Conservation (phyloP, 35 echinoderm and acorn worm genomes). For the Lytechinus pictus region DNA sequence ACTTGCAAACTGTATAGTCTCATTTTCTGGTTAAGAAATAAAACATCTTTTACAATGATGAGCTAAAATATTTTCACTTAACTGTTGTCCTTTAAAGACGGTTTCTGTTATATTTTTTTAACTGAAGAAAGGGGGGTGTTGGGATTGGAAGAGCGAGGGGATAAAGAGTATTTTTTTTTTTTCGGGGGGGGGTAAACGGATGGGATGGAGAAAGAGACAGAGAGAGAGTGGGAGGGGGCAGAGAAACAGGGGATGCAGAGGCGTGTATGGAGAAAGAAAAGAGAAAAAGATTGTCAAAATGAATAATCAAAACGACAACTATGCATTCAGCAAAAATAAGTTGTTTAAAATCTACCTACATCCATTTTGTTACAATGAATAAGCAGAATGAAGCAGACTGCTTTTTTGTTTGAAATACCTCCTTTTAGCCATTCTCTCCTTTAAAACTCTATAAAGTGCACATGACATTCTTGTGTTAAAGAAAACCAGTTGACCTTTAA, state of each 20-base stretch:
- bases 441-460: not conserved
- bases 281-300: not conserved
- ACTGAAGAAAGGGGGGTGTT: not conserved
- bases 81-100: too few relatives aligned
- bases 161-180: too few relatives aligned
- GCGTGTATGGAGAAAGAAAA: not conserved
- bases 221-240: not conserved
- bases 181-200: not conserved
- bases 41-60: not conserved
- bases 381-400: not conserved
- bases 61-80: too few relatives aligned
- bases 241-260: not conserved
- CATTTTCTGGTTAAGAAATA: not conserved
- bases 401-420: not conserved
- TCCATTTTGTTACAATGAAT: not conserved
- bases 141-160: not conserved
- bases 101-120: too few relatives aligned
- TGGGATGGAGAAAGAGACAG: not conserved
- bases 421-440: not conserved
- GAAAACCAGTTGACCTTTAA: not conserved
- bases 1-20: not conserved
- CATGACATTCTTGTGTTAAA: not conserved
- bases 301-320: not conserved
- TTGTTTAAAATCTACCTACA: too few relatives aligned
- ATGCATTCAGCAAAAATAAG: not conserved